Evolutionary conservation across 2,797 vertebrate species (phyloP).

Genomic region (Hoplostethus mediterraneus): DNA sequence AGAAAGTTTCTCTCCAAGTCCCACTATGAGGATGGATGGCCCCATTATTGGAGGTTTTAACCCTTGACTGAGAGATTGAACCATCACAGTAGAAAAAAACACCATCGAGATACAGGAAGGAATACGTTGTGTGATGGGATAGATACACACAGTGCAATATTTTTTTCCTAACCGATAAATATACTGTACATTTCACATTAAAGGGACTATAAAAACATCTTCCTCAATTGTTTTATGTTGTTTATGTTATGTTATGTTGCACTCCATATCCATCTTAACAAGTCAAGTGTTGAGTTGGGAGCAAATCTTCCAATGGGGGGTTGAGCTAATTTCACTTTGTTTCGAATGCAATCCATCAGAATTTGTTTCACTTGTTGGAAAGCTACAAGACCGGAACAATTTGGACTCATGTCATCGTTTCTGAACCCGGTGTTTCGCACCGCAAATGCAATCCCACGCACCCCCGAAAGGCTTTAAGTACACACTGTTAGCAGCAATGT

Average conservation of each 20-base stretch:
- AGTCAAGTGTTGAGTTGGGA: too few relatives aligned
- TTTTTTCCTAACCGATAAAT: neutral
- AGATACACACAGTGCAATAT: neutral
- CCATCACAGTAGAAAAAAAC: conserved; percentile 50
- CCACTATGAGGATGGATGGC: conserved; percentile 62
- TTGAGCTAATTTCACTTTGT: too few relatives aligned
- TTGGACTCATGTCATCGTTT: neutral
- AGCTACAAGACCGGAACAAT: neutral
- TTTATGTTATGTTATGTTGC: too few relatives aligned
- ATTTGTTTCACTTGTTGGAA: too few relatives aligned
- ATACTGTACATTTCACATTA: neutral
- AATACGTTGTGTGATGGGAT: neutral
- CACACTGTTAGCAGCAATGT: conserved; percentile 23
- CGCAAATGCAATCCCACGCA: conserved; percentile 1
- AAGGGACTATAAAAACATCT: too few relatives aligned
- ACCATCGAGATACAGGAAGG: conserved; percentile 8
- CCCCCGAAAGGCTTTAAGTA: neutral
- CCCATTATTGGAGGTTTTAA: conserved; percentile 65
- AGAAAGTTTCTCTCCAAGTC: conserved; percentile 37
- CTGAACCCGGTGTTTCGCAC: conserved; percentile 15
- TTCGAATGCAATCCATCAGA: too few relatives aligned
- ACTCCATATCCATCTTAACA: too few relatives aligned
- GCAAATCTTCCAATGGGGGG: too few relatives aligned
- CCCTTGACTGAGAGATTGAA: conserved; percentile 66
- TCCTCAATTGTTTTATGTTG: too few relatives aligned